Evolutionary conservation across 37 sponge, comb jelly and placozoan genomes (phyloP).

Genomic region (Crambe crambe): DNA sequence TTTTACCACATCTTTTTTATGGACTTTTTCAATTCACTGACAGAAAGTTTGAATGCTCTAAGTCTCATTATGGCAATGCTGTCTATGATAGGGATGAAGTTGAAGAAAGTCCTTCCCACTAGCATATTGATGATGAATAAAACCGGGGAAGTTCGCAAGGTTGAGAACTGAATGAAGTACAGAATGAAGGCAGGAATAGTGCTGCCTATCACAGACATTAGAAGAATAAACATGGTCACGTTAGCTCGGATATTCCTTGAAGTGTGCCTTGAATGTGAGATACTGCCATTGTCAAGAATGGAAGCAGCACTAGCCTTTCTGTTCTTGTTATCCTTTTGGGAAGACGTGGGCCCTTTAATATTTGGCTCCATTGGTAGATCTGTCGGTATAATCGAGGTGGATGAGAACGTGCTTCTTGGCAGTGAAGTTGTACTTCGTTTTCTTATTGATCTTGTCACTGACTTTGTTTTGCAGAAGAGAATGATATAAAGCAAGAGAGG

Average conservation of each 20-base stretch:
- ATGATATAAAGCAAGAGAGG: not conserved
- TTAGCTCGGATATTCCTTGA: not conserved
- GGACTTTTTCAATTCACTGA: too few relatives aligned
- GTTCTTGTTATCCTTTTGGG: not conserved
- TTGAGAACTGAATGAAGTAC: not conserved
- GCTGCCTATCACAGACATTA: not conserved
- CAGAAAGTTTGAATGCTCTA: too few relatives aligned
- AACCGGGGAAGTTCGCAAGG: not conserved
- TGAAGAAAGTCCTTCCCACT: conserved; percentile 7
- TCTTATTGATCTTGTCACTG: not conserved
- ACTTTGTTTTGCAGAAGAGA: not conserved
- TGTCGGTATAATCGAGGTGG: not conserved
- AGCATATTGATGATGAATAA: conserved; percentile 11
- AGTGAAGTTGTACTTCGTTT: not conserved
- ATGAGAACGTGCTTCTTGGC: not conserved
- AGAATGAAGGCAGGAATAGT: not conserved
- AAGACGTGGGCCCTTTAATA: not conserved
- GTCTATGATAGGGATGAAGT: conserved; percentile 1
- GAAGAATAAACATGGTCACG: not conserved
- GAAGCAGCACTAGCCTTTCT: too few relatives aligned
- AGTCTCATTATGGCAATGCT: not conserved
- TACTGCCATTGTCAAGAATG: not conserved
- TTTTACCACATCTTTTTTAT: too few relatives aligned
- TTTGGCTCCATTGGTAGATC: not conserved
- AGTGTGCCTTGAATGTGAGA: not conserved